phyloP scores from a whole-genome alignment of 2,113 vertebrate species.

The Ophiodon elongatus region DNA sequence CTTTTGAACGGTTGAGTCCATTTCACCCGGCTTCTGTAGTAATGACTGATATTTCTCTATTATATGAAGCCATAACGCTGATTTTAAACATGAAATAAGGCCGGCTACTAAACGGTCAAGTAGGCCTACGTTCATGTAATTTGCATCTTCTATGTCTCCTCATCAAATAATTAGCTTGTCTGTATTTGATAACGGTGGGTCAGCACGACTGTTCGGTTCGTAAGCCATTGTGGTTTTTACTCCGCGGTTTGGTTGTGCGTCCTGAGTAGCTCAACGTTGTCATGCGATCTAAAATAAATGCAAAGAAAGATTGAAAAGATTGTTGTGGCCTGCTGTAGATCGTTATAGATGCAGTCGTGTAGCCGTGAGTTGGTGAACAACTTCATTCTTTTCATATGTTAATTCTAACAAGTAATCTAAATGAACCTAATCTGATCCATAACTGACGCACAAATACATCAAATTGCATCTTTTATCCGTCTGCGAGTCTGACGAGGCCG shows the following conservation, averaged over 20 bases:
- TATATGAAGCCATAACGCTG: not conserved
- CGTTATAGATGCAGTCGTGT: not conserved
- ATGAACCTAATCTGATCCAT: not conserved
- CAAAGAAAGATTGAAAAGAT: not conserved
- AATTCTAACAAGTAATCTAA: not conserved
- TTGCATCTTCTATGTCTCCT: no score
- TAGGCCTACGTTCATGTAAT: not conserved
- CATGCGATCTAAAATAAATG: no score
- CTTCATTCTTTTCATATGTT: not conserved
- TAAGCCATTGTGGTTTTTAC: no score
- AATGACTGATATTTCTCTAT: not conserved
- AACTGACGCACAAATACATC: not conserved
- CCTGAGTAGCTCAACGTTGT: no score
- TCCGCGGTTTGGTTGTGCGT: no score
- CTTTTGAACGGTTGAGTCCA: not conserved
- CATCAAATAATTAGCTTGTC: no score
- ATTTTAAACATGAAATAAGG: not conserved
- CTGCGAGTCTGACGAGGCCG: no score
- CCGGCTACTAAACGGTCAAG: not conserved
- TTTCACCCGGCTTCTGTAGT: no score
- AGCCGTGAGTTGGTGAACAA: not conserved
- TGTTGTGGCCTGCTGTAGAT: not conserved
- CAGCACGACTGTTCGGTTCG: no score
- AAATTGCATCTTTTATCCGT: not conserved
- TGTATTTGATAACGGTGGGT: no score